Evolutionary conservation across 2,797 vertebrate genomes (phyloP).

Genomic region (Pangasius mekongensis): DNA sequence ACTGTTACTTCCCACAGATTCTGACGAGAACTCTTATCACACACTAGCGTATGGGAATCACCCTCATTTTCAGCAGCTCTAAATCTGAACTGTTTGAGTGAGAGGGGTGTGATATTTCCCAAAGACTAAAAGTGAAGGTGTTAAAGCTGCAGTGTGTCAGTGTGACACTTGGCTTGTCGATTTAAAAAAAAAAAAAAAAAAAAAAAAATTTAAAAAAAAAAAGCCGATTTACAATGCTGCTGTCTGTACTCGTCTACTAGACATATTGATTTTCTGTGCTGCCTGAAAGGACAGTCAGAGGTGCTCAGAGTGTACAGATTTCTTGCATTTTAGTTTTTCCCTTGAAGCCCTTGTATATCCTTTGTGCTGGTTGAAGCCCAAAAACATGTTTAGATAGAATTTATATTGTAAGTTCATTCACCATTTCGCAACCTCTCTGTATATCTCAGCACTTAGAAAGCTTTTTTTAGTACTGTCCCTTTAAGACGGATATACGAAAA

Average conservation of each 20-base stretch:
- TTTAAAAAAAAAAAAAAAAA: background rate
- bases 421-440: background rate
- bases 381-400: background rate
- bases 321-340: background rate
- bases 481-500: background rate
- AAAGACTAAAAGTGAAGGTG: constrained; percentile 29
- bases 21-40: constrained; percentile 10
- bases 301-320: background rate
- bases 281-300: background rate
- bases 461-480: background rate
- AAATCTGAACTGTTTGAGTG: constrained; percentile 18
- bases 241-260: constrained; percentile 7
- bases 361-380: background rate
- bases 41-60: constrained; percentile 19
- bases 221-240: constrained; percentile 1
- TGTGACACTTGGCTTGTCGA: constrained; percentile 1
- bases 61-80: constrained; percentile 28
- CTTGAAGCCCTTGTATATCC: background rate
- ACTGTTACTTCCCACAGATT: background rate
- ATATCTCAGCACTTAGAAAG: background rate
- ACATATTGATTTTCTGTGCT: constrained; percentile 12
- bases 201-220: background rate
- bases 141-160: constrained; percentile 20
- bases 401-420: background rate
- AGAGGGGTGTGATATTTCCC: constrained; percentile 18